These are phyloP conservation scores for Pholis gunnellus DNA, from an alignment of 2,113 vertebrate genomes.

Conservation along the genomic window DNA sequence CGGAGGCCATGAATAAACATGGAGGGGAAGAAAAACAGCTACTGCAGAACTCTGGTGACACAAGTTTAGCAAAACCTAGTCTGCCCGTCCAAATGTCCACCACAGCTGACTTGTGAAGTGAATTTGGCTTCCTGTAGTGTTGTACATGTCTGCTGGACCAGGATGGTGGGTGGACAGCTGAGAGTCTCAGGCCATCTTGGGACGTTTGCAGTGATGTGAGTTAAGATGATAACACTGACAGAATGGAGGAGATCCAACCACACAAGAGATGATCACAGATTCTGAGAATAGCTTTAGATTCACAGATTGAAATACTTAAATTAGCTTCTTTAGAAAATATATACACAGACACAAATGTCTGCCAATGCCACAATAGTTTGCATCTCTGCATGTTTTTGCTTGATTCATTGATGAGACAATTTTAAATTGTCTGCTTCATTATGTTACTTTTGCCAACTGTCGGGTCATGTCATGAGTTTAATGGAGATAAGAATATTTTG, in stretches of 20 bases:
- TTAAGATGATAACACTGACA: background rate
- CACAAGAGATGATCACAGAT: background rate
- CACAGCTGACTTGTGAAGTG: background rate
- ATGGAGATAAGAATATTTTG: background rate
- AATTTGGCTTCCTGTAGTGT: background rate
- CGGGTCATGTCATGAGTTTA: too few species aligned
- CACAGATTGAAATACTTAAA: too few species aligned
- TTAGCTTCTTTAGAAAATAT: too few species aligned
- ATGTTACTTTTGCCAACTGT: too few species aligned
- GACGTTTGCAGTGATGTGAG: background rate
- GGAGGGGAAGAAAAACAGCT: background rate
- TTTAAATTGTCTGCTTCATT: background rate
- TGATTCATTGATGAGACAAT: background rate
- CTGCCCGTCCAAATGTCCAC: background rate
- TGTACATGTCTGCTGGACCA: background rate
- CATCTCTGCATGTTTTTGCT: too few species aligned
- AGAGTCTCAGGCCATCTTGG: background rate
- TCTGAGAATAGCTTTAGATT: too few species aligned
- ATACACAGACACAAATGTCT: background rate
- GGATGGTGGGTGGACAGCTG: background rate
- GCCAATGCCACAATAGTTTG: background rate
- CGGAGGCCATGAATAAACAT: background rate
- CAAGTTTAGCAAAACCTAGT: background rate
- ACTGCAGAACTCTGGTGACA: background rate
- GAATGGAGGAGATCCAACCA: background rate